Evolutionary conservation across 2,888 invertebrate species (phyloP), one percentile per base, ranked within the genome.

Genomic region (Heteromurus nitidus): DNA sequence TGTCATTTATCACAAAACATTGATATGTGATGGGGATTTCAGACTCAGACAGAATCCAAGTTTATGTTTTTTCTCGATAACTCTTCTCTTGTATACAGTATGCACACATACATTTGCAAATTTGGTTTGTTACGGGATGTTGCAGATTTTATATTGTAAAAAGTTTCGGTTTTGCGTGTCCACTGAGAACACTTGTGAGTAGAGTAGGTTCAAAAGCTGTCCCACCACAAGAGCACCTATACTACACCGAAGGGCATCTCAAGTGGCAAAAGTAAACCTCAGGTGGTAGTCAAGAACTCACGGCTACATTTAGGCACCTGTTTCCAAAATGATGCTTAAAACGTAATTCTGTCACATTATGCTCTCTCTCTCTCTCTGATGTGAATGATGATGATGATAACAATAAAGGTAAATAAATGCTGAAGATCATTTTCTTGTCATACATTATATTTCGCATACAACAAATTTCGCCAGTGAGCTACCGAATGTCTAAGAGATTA

Each of bases 371-470:
- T n/a, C n/a, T n/a, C n/a, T n/a, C n/a, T n/a, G n/a, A n/a, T n/a
- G n/a, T 42, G 18, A 42, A 44, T n/a, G 22, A 65, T 42, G 44
- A 65, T 44, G 26, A 20, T 20, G n/a, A 36, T 44, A 13, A 16
- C 2, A 28, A 1, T n/a, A 16, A 30, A 26, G 30, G 22, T 31
- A 62, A 58, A 58, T 20, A 58, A 24, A 20, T 55, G 55, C 18
- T 62, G n/a, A 62, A 20, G 13, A 30, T 36, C 30, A 62, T 30
- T 36, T 62, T 62, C 36, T 62, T 62, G 62, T 62, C 31, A 62
- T 62, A n/a, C 50, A 5, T 55, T 7, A 7, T 55, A 5, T 13
- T 36, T 9, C 55, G 24, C 3, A 24, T 55, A 31, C 31, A n/a
- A n/a, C n/a, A 62, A 62, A 26, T 67, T 62, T 30, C 26, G 20